Evolutionary conservation across 2,888 invertebrate genomes (phyloP).

Genomic region (Hirtodrosophila trivittata): DNA sequence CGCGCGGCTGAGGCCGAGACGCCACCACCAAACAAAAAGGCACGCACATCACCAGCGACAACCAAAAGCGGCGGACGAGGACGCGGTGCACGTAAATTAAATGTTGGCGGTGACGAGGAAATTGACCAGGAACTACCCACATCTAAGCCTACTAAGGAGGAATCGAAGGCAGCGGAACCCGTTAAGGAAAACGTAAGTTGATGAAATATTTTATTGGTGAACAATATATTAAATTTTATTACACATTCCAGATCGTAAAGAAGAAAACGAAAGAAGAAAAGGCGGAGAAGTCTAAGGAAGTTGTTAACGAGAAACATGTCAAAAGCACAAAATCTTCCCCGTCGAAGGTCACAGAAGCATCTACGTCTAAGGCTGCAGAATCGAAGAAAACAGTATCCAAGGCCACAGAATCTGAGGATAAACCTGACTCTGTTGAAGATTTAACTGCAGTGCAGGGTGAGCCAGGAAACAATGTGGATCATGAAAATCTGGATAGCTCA

Average conservation of each 20-base stretch:
- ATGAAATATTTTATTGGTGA: neutral
- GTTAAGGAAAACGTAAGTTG: constrained; percentile 46
- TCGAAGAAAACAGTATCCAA: constrained; percentile 30
- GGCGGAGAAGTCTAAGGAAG: constrained; percentile 42
- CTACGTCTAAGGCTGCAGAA: constrained; percentile 3
- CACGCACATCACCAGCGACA: constrained; percentile 73
- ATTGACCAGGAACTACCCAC: constrained; percentile 59
- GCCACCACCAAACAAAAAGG: constrained; percentile 82
- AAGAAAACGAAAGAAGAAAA: constrained; percentile 55
- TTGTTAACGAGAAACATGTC: constrained; percentile 14
- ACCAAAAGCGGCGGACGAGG: constrained; percentile 68
- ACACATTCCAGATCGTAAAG: constrained; percentile 48
- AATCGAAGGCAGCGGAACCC: constrained; percentile 22
- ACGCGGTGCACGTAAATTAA: constrained; percentile 80
- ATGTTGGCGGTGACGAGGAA: constrained; percentile 62
- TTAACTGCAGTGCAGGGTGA: constrained; percentile 39
- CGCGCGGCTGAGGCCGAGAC: constrained; percentile 73
- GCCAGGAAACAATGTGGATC: constrained; percentile 60
- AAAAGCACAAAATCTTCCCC: constrained; percentile 9
- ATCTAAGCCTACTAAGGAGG: constrained; percentile 16
- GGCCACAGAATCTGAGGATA: constrained; percentile 43
- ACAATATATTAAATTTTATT: constrained; percentile 3
- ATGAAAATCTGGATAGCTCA: constrained; percentile 35
- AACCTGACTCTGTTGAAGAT: constrained; percentile 49
- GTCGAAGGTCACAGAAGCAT: neutral